Percentiles rank a stretch among this genome's conserved stretches.
These are phyloP conservation scores for Melanostoma mellinum DNA, from an alignment of 2,888 invertebrate species.

Conservation along the genomic window DNA sequence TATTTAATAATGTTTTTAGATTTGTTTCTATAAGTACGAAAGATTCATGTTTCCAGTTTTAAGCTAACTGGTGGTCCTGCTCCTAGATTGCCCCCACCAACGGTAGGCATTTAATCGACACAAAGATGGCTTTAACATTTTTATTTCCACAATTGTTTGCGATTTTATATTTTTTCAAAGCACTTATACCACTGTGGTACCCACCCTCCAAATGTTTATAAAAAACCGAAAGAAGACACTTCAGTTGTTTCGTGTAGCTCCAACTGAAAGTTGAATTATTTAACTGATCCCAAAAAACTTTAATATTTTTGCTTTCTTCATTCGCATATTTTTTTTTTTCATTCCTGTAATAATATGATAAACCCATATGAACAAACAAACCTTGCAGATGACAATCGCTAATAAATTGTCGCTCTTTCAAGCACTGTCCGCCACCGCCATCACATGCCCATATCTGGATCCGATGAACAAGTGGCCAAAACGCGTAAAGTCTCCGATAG, in stretches of 20 bases:
- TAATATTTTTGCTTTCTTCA: conserved; percentile 33
- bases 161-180: too few relatives aligned
- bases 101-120: too few relatives aligned
- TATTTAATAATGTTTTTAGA: too few relatives aligned
- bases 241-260: conserved; percentile 19
- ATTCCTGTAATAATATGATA: conserved; percentile 66
- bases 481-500: not conserved
- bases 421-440: conserved; percentile 11
- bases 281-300: conserved; percentile 41
- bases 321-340: conserved; percentile 24
- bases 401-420: conserved; percentile 67
- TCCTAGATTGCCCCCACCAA: too few relatives aligned
- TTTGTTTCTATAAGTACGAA: too few relatives aligned
- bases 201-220: too few relatives aligned
- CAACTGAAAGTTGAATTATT: conserved; percentile 36
- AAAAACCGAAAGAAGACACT: not conserved
- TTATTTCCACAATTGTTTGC: too few relatives aligned
- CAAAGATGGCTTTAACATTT: too few relatives aligned
- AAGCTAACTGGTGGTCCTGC: too few relatives aligned
- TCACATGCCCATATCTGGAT: conserved; percentile 40
- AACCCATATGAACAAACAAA: conserved; percentile 38
- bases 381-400: conserved; percentile 69
- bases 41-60: too few relatives aligned
- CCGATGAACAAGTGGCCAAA: conserved; percentile 54
- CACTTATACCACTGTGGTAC: too few relatives aligned